phyloP scores from a whole-genome alignment of 2,113 vertebrate genomes.

The Notarius lentiginosus region DNA sequence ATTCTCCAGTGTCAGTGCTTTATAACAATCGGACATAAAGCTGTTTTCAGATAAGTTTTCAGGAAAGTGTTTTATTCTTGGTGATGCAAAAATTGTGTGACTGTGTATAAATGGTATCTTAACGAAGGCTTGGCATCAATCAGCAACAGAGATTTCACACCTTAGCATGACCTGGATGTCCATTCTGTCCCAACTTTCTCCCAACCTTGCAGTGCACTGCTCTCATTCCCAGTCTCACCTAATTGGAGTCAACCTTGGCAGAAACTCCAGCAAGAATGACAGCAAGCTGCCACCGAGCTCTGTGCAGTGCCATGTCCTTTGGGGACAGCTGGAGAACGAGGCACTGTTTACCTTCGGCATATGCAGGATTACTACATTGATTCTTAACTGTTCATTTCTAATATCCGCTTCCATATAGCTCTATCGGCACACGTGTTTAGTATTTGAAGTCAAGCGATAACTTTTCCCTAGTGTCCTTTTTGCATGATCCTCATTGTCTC shows the following conservation, averaged over 20 bases:
- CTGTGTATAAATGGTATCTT: background rate
- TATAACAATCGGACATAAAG: too few species aligned
- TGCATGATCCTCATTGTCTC: constrained; percentile 27
- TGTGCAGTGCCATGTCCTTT: constrained; percentile 60
- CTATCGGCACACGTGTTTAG: constrained; percentile 22
- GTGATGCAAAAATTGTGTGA: background rate
- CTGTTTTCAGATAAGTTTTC: too few species aligned
- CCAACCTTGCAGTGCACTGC: constrained; percentile 45
- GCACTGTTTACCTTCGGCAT: constrained; percentile 7
- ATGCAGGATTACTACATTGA: background rate
- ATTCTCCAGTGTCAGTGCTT: too few species aligned
- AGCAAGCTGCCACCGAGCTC: constrained; percentile 63
- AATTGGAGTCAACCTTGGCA: constrained; percentile 73
- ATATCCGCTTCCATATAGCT: background rate
- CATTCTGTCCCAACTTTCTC: constrained; percentile 45
- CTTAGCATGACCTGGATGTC: constrained; percentile 34
- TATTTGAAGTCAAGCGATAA: background rate
- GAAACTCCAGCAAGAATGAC: constrained; percentile 67
- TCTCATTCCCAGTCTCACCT: constrained; percentile 61
- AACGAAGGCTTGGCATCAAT: background rate
- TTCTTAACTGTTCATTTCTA: constrained; percentile 12
- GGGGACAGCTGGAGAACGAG: constrained; percentile 34
- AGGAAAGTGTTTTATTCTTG: background rate
- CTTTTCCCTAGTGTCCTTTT: constrained; percentile 22
- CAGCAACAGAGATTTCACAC: background rate